A percentile compares a stretch with the other conserved stretches of the same genome.
Evolutionary conservation across 2,888 invertebrate genomes (phyloP).

Genomic region (Isoperla grammatica): DNA sequence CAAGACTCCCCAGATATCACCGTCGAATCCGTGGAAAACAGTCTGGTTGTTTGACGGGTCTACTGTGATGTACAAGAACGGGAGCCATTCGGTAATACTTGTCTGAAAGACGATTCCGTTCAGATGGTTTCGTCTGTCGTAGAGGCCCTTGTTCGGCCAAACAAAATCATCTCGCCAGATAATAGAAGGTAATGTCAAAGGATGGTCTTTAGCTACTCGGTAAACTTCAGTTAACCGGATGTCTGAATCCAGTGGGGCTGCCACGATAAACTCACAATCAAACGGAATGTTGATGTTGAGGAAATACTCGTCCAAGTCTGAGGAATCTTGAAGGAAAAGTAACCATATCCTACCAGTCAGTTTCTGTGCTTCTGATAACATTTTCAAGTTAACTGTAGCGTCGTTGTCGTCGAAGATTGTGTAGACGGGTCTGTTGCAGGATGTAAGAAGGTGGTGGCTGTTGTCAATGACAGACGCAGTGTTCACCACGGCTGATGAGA

Average conservation of each 20-base stretch:
- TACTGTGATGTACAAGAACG: background rate
- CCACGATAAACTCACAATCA: slow-evolving; percentile 2
- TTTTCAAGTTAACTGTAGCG: no score
- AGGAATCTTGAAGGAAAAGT: background rate
- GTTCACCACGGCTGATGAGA: no score
- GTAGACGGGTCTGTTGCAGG: no score
- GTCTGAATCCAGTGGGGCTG: background rate
- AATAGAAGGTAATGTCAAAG: background rate
- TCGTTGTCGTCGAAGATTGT: no score
- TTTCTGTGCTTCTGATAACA: no score
- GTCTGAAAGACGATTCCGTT: background rate
- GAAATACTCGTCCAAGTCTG: background rate
- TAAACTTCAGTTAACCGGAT: background rate
- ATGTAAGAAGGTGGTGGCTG: no score
- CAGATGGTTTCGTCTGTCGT: background rate
- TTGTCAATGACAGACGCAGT: no score
- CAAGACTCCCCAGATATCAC: no score
- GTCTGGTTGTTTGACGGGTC: background rate
- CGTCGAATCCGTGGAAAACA: no score
- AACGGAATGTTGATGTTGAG: background rate
- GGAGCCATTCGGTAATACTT: background rate
- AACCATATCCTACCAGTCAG: background rate
- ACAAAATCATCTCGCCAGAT: background rate
- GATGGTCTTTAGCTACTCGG: background rate
- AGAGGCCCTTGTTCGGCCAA: background rate